Conservation (phyloP, 2,113 vertebrate genomes). For the Engraulis encrasicolus region DNA sequence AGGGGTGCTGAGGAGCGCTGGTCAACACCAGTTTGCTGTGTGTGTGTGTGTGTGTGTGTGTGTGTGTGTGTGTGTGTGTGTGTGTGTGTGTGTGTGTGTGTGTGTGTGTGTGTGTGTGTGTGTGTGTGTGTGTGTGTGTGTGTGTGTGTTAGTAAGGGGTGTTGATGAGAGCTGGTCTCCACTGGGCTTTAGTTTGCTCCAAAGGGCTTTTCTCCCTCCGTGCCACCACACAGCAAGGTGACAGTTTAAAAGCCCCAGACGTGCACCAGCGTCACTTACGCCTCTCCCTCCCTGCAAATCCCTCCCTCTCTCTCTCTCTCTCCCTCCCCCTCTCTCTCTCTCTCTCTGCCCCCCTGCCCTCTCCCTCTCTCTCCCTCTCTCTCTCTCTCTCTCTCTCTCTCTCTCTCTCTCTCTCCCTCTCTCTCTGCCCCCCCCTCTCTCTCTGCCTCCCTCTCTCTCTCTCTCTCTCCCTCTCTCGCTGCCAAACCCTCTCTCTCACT, state of each 20-base stretch:
- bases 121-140: no score
- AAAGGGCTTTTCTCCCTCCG: slow-evolving; percentile 69
- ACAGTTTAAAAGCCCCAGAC: slow-evolving; percentile 81
- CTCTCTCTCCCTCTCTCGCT: not conserved
- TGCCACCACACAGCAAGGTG: slow-evolving; percentile 66
- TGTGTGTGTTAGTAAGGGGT: no score
- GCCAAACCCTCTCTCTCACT: no score
- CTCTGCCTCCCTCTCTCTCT: not conserved
- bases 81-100: no score
- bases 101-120: no score
- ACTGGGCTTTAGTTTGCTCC: slow-evolving; percentile 51
- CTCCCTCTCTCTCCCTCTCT: not conserved
- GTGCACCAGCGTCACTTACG: slow-evolving; percentile 50
- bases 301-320: not conserved
- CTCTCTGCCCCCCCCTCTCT: no score
- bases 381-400: not conserved
- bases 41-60: no score
- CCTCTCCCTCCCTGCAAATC: not conserved
- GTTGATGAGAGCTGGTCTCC: slow-evolving; percentile 61
- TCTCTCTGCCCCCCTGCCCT: not conserved
- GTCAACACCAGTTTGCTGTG: no score
- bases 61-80: no score
- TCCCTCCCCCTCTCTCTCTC: no score
- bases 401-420: not conserved
- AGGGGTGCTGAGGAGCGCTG: slow-evolving; percentile 51